Base-by-base conservation (phyloP, 1,140 invertebrate genomes). In the Bombus waltoni region DNA sequence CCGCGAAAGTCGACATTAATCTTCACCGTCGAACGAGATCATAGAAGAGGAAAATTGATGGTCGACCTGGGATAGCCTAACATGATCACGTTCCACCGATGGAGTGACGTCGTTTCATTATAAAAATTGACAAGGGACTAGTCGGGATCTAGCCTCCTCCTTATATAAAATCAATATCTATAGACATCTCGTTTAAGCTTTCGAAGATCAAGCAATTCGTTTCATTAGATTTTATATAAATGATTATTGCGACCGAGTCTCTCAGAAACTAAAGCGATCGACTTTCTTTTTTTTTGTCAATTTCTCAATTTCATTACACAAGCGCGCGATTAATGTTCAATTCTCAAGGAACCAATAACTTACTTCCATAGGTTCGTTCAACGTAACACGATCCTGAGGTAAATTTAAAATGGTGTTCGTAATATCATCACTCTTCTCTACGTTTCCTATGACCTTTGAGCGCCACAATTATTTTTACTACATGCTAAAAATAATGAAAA, bases 11-110 rank as follows among this genome's bases (percentile, higher is more conserved):
- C 89, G 76, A 83, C 88, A 86, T 90, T 90, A 90, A 90, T 90
- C 89, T 88, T 90, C 80, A 53, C 75, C 86, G 75, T 73, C 28
- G 42, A 82, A 68, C 75, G 70, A 89, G 89, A 90, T 90, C 83
- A 85, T 83, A 62, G 82, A 80, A 77, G 86, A 88, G 79, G 86
- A 38, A 83, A 90, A 90, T 90, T 88, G 89, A 90, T 90, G 89
- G 78, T 80, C 83, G 86, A 35, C 38, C 42, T 42, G 78, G 59
- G 85, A 89, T 84, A 57, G 57, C 79, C 42, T 79, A 84, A 70
- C 77, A 78, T 32, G 75, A 53, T 47, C 62, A 66, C 70, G 83
- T 47, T 86, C 44, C 38, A 32, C 32, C 66, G 53, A 75, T 59
- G 65, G 77, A 86, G 87, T 77, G 38, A 42, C 28, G 79, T 42